phyloP scores from a whole-genome alignment of 2,113 vertebrate species.

The Mesembrinibis cayennensis region DNA sequence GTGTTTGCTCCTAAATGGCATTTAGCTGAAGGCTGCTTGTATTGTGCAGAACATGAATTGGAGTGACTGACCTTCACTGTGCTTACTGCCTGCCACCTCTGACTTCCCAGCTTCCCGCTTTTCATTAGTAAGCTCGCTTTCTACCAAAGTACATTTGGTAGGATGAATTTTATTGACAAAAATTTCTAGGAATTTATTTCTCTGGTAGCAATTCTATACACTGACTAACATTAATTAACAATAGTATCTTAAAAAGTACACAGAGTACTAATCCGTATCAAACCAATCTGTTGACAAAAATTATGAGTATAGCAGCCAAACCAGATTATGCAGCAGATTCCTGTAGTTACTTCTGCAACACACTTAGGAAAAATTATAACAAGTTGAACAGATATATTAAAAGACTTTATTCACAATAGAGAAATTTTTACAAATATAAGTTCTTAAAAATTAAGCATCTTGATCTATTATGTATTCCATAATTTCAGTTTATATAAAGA shows the following conservation, averaged over 20 bases:
- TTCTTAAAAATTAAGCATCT: constrained; percentile 98
- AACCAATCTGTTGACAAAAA: background rate
- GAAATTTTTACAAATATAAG: constrained; percentile 99
- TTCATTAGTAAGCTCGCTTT: background rate
- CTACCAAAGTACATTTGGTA: background rate
- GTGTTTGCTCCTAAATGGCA: background rate
- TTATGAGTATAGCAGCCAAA: background rate
- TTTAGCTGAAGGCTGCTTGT: background rate
- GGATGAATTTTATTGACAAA: background rate
- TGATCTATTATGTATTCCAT: constrained; percentile 87
- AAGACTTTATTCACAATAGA: constrained; percentile 99
- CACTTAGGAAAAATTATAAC: background rate
- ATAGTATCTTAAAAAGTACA: background rate
- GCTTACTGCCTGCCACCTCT: background rate
- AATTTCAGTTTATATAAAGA: constrained; percentile 92
- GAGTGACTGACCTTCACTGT: background rate
- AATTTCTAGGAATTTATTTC: background rate
- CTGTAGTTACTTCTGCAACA: background rate
- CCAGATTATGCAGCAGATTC: background rate
- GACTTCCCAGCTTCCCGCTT: background rate
- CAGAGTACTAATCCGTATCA: background rate
- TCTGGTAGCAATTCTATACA: background rate
- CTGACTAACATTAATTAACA: background rate
- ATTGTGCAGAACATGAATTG: background rate
- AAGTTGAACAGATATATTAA: constrained; percentile 84